These are phyloP conservation scores for Dipodomys ordii DNA, from an alignment of 2,113 vertebrate genomes.

Conservation along the genomic window DNA sequence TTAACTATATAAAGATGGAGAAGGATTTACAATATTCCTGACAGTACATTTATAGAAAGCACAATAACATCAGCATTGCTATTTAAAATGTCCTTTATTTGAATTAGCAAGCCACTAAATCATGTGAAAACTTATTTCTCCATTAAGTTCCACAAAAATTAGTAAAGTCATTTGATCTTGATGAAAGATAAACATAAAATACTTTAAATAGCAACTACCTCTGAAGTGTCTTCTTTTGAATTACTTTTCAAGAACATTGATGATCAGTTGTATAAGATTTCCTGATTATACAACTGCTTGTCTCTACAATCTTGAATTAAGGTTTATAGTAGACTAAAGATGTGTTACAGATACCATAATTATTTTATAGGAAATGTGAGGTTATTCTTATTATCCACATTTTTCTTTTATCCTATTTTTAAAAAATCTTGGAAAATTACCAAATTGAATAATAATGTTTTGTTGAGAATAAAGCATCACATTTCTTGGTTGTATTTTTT, in stretches of 20 bases:
- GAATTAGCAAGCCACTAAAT: neutral
- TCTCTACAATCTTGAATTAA: neutral
- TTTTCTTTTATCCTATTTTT: conserved; percentile 9
- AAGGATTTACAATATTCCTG: neutral
- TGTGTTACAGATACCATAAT: neutral
- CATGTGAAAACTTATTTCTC: neutral
- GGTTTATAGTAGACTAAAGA: neutral
- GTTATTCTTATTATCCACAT: neutral
- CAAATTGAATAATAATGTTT: conserved; percentile 1
- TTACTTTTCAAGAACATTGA: neutral
- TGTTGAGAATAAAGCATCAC: conserved; percentile 29
- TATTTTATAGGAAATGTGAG: conserved; percentile 19
- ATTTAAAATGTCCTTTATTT: neutral
- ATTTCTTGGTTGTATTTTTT: conserved; percentile 25
- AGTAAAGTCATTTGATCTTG: neutral
- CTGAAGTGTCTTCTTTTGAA: neutral
- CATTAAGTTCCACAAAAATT: neutral
- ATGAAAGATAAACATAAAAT: neutral
- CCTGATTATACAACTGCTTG: neutral
- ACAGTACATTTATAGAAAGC: neutral
- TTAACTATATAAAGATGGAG: neutral
- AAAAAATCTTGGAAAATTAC: neutral
- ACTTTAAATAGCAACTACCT: neutral
- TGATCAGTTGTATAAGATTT: neutral
- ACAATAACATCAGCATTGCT: neutral